These are phyloP conservation scores for Avahi laniger DNA, from an alignment of 2,797 vertebrate genomes.

Conservation along the genomic window DNA sequence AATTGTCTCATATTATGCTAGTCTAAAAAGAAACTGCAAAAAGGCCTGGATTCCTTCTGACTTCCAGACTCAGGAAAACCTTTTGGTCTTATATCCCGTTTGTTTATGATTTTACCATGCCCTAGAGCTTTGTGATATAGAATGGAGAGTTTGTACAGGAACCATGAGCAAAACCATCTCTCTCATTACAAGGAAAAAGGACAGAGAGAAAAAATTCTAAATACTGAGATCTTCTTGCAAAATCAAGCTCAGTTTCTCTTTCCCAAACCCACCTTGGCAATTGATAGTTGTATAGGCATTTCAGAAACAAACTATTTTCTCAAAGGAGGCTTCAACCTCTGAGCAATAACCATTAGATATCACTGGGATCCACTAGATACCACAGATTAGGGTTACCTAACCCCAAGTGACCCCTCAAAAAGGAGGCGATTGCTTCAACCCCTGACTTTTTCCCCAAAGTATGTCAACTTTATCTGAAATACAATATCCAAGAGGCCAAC, in stretches of 20 bases:
- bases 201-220: neutral
- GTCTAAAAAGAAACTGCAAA: neutral
- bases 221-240: neutral
- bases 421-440: neutral
- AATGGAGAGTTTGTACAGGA: neutral
- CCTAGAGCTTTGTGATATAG: neutral
- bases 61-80: neutral
- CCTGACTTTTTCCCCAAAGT: neutral
- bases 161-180: neutral
- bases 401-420: too few species aligned
- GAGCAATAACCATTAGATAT: too few species aligned
- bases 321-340: neutral
- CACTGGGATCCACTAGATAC: neutral
- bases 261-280: neutral
- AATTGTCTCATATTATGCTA: neutral
- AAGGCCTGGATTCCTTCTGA: neutral
- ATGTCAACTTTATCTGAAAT: neutral
- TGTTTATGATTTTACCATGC: neutral
- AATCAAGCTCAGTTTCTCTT: neutral
- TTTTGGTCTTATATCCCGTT: neutral
- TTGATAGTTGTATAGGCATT: neutral
- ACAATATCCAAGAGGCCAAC: too few species aligned
- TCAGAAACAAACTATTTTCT: neutral
- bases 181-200: neutral
- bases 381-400: conserved; percentile 46